These are phyloP conservation scores for Trissoscelio sp. DNA, from an alignment of 2,888 invertebrate genomes.

Conservation along the genomic window DNA sequence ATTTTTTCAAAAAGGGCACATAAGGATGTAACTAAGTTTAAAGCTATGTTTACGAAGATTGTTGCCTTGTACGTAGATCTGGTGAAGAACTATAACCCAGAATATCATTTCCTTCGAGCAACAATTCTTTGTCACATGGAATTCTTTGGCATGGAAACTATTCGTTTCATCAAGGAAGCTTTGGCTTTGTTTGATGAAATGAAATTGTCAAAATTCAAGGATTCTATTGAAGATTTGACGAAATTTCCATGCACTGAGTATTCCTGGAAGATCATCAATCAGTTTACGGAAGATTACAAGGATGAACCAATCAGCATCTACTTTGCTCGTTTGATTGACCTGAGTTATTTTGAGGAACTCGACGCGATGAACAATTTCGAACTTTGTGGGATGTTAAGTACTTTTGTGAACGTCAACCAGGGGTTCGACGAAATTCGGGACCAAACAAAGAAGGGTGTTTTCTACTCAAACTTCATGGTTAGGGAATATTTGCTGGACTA, in stretches of 20 bases:
- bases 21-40: too few species aligned
- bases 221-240: neutral
- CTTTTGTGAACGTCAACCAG: slow-evolving; percentile 27
- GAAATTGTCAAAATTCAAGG: neutral
- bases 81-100: neutral
- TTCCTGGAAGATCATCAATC: slow-evolving; percentile 22
- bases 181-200: neutral
- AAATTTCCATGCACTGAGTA: slow-evolving; percentile 35
- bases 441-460: neutral
- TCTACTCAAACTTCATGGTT: neutral
- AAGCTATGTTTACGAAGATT: slow-evolving; percentile 41
- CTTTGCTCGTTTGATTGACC: slow-evolving; percentile 15
- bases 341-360: slow-evolving; percentile 15
- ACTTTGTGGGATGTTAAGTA: slow-evolving; percentile 28
- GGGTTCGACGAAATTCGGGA: slow-evolving; percentile 35
- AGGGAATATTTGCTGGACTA: slow-evolving; percentile 16
- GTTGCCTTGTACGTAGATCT: slow-evolving; percentile 20
- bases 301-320: slow-evolving; percentile 6
- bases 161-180: slow-evolving; percentile 1
- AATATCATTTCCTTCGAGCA: slow-evolving; percentile 18
- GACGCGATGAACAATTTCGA: slow-evolving; percentile 37
- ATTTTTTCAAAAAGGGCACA: neutral
- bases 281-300: slow-evolving; percentile 2
- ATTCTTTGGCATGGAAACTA: slow-evolving; percentile 32
- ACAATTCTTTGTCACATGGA: slow-evolving; percentile 29